Evolutionary conservation across 2,888 invertebrate species (phyloP).

Genomic region (Agriopis leucophaearia): DNA sequence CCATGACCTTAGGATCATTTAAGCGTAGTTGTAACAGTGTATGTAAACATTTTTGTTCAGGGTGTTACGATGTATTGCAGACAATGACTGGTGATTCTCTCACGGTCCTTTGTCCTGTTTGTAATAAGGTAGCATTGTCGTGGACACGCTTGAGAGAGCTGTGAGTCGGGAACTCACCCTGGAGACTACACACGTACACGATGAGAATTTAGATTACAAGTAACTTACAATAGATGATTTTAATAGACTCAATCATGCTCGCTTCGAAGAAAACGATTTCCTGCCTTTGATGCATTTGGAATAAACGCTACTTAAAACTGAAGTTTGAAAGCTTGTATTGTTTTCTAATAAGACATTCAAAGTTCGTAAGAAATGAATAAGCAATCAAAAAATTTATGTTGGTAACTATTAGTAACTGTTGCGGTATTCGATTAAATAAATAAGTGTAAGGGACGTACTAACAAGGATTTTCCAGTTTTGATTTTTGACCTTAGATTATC

Average conservation of each 20-base stretch:
- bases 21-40: slow-evolving; percentile 18
- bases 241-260: slow-evolving; percentile 65
- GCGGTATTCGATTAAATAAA: no score
- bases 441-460: no score
- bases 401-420: neutral
- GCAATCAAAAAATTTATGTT: neutral
- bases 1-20: slow-evolving; percentile 27
- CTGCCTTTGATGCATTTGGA: slow-evolving; percentile 38
- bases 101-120: slow-evolving; percentile 74
- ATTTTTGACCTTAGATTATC: no score
- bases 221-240: slow-evolving; percentile 69
- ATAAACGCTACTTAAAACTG: slow-evolving; percentile 16
- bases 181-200: slow-evolving; percentile 60
- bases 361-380: neutral
- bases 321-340: slow-evolving; percentile 8
- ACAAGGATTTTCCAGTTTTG: no score
- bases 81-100: slow-evolving; percentile 68
- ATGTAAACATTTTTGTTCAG: slow-evolving; percentile 40
- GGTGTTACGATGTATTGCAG: slow-evolving; percentile 51
- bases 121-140: slow-evolving; percentile 78
- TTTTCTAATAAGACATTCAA: slow-evolving; percentile 4
- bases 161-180: slow-evolving; percentile 72
- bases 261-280: slow-evolving; percentile 52
- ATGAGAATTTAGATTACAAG: slow-evolving; percentile 78
- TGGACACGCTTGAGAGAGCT: slow-evolving; percentile 71